Conservation (phyloP, 2,888 invertebrate genomes). For the Aleiodes testaceus region DNA sequence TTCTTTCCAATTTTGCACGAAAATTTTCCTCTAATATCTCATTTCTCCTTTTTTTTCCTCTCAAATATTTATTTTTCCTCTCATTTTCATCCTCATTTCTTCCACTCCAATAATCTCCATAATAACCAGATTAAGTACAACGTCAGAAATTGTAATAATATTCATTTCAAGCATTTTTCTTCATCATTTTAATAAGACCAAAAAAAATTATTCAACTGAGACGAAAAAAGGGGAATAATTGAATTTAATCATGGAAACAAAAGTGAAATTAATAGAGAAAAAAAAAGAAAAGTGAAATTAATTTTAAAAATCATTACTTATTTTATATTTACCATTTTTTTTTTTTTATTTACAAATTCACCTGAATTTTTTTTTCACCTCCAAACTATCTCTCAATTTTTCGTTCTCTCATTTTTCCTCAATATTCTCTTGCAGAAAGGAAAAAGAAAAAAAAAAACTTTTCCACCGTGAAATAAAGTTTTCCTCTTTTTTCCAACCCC, state of each 20-base stretch:
- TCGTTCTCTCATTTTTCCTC: neutral
- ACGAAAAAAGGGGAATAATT: neutral
- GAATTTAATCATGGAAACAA: neutral
- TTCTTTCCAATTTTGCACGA: neutral
- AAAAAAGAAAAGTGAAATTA: constrained; percentile 1
- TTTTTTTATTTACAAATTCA: neutral
- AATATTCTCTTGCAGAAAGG: constrained; percentile 11
- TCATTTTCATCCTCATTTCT: constrained; percentile 15
- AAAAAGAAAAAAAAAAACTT: neutral
- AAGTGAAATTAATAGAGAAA: neutral
- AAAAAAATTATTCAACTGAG: too few species aligned
- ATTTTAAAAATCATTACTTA: constrained; percentile 11
- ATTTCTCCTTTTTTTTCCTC: neutral
- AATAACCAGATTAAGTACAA: constrained; percentile 9
- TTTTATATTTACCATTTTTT: constrained; percentile 6
- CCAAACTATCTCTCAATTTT: constrained; percentile 1
- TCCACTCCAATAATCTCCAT: constrained; percentile 15
- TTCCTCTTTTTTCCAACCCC: neutral
- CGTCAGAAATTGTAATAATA: neutral
- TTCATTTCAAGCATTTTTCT: too few species aligned
- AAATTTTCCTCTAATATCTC: neutral
- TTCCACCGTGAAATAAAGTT: neutral
- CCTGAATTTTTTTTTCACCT: neutral
- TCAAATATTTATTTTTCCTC: constrained; percentile 12
- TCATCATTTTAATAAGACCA: too few species aligned